Base-by-base conservation (phyloP, 2,113 vertebrate genomes). In the Thunnus thynnus region DNA sequence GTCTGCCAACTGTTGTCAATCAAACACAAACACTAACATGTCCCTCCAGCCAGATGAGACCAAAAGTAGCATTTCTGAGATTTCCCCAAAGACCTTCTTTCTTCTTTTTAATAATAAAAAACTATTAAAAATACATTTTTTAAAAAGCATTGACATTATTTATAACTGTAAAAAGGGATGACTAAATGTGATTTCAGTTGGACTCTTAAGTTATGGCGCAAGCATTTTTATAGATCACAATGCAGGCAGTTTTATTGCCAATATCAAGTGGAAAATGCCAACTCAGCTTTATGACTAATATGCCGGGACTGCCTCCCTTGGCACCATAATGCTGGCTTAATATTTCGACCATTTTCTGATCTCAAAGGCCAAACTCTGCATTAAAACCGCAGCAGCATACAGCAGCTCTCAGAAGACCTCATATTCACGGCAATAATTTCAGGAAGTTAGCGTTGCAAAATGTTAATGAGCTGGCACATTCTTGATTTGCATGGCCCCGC, bases 261-360 rank as follows among this genome's bases (percentile, higher is more conserved):
- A 32, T 69, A 65, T 84, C 46, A 47, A 52, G 1, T 52, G 18
- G 20, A 52, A 80, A 64, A 30, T 74, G 57, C 76, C 60, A 71
- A 63, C 51, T 69, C 47, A 78, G 72, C 72, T 84, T 65, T 67
- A 47, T 20, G 13, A 46, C 11, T 64, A 76, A 74, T 70, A 18
- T 82, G 55, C 52, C 61, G 25, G 13, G 13, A 41, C 65, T 54
- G 48, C 47, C 56, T 86, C 30, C 20, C 64, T 72, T 68, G 44
- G 64, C 76, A 30, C 30, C 22, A 10, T 27, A 47, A 68, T 30
- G 22, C 48, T 57, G 70, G 20, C 50, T 81, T 85, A 62, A 79
- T 78, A 58, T 72, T 47, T 63, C 13, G 14, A 61, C n/a, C 51
- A 32, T 64, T 79, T 70, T 71, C 54, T 74, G 13, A 67, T 67